phyloP scores from a whole-genome alignment of 1,140 invertebrate genomes.

The Heliconius hewitsoni region DNA sequence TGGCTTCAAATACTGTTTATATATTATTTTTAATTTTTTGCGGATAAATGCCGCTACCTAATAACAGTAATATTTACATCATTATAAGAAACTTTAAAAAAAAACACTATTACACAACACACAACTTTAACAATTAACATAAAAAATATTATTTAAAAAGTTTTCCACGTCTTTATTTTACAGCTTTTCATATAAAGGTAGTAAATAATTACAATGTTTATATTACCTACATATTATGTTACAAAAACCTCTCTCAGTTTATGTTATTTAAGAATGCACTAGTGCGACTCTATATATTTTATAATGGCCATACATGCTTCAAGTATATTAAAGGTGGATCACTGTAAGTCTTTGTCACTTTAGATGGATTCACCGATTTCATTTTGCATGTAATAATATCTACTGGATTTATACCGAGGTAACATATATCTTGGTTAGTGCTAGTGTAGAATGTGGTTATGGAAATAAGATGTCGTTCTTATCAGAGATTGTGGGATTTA shows the following conservation, averaged over 20 bases:
- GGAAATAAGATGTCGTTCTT: neutral
- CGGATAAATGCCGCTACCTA: too few relatives aligned
- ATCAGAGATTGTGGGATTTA: neutral
- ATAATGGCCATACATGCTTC: neutral
- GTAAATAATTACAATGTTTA: neutral
- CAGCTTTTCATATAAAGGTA: neutral
- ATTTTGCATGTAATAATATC: conserved; percentile 20
- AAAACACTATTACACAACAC: too few relatives aligned
- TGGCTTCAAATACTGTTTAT: too few relatives aligned
- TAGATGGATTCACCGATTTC: conserved; percentile 14
- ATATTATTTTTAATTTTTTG: too few relatives aligned
- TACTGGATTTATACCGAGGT: neutral
- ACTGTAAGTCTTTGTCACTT: conserved; percentile 5
- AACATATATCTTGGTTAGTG: neutral
- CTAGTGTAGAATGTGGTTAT: neutral
- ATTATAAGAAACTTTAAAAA: too few relatives aligned
- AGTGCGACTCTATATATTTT: neutral
- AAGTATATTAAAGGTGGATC: conserved; percentile 8
- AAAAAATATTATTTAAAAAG: neutral
- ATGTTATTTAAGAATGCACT: neutral
- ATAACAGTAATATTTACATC: too few relatives aligned
- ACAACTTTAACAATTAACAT: neutral
- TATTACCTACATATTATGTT: neutral
- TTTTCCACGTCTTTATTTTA: neutral
- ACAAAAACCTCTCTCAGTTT: neutral